These are phyloP conservation scores for Mycalesis mineus DNA, from an alignment of 2,888 invertebrate species.

Conservation along the genomic window DNA sequence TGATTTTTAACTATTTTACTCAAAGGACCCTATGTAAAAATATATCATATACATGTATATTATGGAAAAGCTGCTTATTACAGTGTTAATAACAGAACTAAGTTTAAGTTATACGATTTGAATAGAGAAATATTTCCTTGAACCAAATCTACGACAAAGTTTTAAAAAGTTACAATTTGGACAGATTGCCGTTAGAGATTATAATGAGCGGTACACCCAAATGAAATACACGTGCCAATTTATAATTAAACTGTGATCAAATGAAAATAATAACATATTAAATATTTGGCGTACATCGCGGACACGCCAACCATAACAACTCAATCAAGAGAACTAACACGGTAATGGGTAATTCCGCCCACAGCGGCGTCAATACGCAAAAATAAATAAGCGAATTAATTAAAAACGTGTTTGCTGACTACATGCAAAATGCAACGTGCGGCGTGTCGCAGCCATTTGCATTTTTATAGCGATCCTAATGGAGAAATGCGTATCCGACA, in stretches of 20 bases:
- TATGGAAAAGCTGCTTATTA: no score
- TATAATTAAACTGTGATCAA: not conserved
- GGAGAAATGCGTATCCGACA: slow-evolving; percentile 38
- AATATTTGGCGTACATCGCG: not conserved
- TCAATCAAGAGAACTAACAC: slow-evolving; percentile 26
- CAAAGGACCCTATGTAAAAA: no score
- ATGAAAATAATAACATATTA: not conserved
- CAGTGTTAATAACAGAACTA: no score
- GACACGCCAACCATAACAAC: slow-evolving; percentile 9
- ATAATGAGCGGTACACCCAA: no score
- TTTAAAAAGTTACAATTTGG: no score
- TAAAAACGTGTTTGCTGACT: slow-evolving; percentile 64
- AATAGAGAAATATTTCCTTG: no score
- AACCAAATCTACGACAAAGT: no score
- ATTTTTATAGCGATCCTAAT: slow-evolving; percentile 39
- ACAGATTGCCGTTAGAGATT: no score
- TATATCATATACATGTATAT: no score
- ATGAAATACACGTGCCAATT: no score
- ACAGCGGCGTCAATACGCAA: slow-evolving; percentile 36
- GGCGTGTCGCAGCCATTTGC: slow-evolving; percentile 36
- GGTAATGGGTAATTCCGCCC: slow-evolving; percentile 31
- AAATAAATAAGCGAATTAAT: slow-evolving; percentile 63
- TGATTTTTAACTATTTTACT: no score
- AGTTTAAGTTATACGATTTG: no score
- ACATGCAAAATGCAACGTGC: slow-evolving; percentile 45